phyloP scores from a whole-genome alignment of 2,888 invertebrate genomes.

The Leucophenga montana region DNA sequence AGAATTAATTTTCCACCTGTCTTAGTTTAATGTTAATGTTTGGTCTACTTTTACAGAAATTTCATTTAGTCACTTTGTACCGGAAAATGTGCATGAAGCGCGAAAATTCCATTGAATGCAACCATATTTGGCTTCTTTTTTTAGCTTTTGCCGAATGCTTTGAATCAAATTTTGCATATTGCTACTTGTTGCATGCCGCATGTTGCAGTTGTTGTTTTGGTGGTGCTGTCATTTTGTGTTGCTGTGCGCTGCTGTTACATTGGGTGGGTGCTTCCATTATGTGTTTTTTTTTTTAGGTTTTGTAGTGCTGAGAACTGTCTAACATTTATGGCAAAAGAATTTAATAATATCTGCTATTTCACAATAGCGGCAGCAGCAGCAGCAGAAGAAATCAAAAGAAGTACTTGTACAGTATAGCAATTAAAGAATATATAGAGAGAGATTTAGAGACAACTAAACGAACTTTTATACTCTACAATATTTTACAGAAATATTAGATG shows the following conservation, averaged over 20 bases:
- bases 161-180: conserved; percentile 25
- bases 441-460: too few species aligned
- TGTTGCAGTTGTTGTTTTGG: conserved; percentile 10
- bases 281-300: conserved; percentile 39
- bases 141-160: background rate
- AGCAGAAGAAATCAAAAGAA: conserved; percentile 21
- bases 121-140: background rate
- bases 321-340: conserved; percentile 65
- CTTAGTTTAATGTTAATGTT: too few species aligned
- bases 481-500: too few species aligned
- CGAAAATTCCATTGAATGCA: background rate
- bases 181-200: conserved; percentile 29
- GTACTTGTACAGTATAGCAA: too few species aligned
- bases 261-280: conserved; percentile 16
- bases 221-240: conserved; percentile 15
- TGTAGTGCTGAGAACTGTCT: conserved; percentile 62
- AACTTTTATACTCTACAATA: too few species aligned
- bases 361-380: conserved; percentile 46
- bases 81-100: background rate
- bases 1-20: background rate
- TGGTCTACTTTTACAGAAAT: too few species aligned
- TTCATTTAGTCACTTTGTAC: too few species aligned
- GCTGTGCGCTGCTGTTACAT: conserved; percentile 12
- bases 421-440: too few species aligned
- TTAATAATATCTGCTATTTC: conserved; percentile 64